Evolutionary conservation across 1,140 invertebrate genomes (phyloP).

Genomic region (Drosophila repletoides): DNA sequence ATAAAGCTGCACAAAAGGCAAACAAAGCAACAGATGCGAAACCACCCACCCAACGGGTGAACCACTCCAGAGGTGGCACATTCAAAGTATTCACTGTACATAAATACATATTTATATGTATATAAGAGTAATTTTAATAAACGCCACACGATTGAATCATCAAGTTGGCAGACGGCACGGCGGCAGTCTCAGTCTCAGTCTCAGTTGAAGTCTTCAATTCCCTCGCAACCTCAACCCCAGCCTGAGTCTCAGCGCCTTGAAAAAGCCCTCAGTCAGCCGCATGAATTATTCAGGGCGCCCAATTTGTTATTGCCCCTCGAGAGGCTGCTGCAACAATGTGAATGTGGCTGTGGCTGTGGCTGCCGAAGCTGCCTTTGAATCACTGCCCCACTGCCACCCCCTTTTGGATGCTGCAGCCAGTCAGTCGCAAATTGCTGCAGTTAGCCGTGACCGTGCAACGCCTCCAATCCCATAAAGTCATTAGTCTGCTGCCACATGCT

Average conservation of each 20-base stretch:
- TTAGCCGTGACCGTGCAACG: slow-evolving; percentile 27
- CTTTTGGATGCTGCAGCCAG: slow-evolving; percentile 7
- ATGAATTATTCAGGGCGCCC: slow-evolving; percentile 39
- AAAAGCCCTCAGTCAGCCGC: not conserved
- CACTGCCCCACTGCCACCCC: not conserved
- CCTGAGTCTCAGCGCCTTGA: no score
- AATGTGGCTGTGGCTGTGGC: slow-evolving; percentile 5
- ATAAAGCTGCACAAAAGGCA: slow-evolving; percentile 11
- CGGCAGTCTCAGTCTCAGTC: slow-evolving; percentile 13
- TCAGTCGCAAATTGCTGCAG: slow-evolving; percentile 28
- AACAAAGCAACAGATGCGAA: slow-evolving; percentile 33
- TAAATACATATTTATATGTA: no score
- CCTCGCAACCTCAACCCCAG: not conserved
- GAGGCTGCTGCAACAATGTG: slow-evolving; percentile 1
- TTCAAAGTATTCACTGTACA: not conserved
- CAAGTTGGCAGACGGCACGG: slow-evolving; percentile 27
- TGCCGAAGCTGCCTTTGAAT: slow-evolving; percentile 22
- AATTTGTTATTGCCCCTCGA: slow-evolving; percentile 28
- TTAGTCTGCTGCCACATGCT: slow-evolving; percentile 13
- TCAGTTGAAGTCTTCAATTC: no score
- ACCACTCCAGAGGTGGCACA: not conserved
- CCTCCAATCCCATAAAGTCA: slow-evolving; percentile 31
- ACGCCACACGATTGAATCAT: slow-evolving; percentile 38
- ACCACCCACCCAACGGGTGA: not conserved
- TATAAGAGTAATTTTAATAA: not conserved